These are phyloP conservation scores for Gymnogyps californianus DNA, from an alignment of 2,113 vertebrate genomes.

Conservation along the genomic window DNA sequence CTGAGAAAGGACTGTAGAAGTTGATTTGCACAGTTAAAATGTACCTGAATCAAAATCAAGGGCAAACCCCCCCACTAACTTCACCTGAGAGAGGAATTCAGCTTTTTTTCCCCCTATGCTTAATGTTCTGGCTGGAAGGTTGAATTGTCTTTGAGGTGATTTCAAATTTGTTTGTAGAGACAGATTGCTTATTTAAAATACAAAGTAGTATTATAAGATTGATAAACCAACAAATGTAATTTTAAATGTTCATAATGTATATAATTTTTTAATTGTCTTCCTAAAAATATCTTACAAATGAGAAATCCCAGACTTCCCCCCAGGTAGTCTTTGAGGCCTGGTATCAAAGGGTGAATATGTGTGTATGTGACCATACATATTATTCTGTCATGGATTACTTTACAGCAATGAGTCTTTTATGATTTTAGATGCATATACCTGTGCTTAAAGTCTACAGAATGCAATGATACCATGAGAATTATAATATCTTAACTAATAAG, in stretches of 20 bases:
- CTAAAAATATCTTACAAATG: neutral
- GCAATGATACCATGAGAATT: neutral
- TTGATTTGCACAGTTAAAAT: neutral
- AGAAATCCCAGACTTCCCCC: neutral
- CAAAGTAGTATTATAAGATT: neutral
- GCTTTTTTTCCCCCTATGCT: neutral
- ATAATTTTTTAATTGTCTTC: neutral
- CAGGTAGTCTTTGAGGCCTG: neutral
- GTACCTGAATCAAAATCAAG: neutral
- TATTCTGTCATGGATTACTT: neutral
- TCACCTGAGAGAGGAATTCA: neutral
- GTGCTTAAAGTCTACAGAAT: neutral
- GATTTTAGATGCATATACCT: neutral
- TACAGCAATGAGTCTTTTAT: neutral
- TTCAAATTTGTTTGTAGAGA: neutral
- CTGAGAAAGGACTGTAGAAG: neutral
- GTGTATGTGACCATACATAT: neutral
- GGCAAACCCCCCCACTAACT: neutral
- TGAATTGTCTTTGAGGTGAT: neutral
- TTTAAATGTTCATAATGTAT: neutral
- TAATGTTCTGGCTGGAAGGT: neutral
- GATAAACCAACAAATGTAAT: neutral
- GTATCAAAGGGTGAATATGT: neutral
- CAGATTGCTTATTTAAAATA: neutral
- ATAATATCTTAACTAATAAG: neutral